A percentile compares a stretch with the other conserved stretches of the same genome.
Conservation (phyloP, 2,888 invertebrate genomes). For the Argyresthia goedartella region DNA sequence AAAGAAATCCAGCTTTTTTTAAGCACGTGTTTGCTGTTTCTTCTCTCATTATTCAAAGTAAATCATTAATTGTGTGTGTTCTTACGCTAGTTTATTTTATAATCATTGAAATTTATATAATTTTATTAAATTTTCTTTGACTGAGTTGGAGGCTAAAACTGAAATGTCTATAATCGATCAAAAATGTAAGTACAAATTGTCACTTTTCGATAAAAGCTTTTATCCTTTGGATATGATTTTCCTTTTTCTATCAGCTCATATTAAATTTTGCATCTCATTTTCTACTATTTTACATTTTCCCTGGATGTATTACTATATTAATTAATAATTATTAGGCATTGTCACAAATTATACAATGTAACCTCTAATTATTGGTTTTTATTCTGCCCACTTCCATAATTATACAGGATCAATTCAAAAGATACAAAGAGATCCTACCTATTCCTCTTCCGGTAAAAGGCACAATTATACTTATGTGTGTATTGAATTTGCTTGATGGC, state of each 20-base stretch:
- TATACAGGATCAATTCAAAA: neutral
- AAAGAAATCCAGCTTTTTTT: conserved; percentile 15
- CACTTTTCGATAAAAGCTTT: neutral
- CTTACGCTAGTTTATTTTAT: neutral
- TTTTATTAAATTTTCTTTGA: neutral
- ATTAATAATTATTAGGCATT: conserved; percentile 53
- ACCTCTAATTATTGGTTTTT: conserved; percentile 34
- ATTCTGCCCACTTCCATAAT: conserved; percentile 6
- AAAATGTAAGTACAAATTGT: conserved; percentile 3
- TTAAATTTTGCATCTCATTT: conserved; percentile 35
- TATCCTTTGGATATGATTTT: neutral
- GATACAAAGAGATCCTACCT: neutral
- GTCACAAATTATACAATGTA: conserved; percentile 65
- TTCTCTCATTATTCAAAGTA: neutral
- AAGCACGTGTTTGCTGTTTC: conserved; percentile 12
- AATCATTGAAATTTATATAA: neutral
- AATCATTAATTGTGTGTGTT: neutral
- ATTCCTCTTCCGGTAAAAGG: neutral
- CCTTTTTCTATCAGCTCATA: neutral
- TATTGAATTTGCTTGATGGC: too few species aligned
- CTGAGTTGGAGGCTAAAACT: neutral
- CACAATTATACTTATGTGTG: too few species aligned
- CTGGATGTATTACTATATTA: conserved; percentile 6
- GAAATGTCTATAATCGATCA: neutral
- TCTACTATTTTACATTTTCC: conserved; percentile 39